These are phyloP conservation scores for Halesus radiatus DNA, from an alignment of 1,140 invertebrate species.

Conservation along the genomic window DNA sequence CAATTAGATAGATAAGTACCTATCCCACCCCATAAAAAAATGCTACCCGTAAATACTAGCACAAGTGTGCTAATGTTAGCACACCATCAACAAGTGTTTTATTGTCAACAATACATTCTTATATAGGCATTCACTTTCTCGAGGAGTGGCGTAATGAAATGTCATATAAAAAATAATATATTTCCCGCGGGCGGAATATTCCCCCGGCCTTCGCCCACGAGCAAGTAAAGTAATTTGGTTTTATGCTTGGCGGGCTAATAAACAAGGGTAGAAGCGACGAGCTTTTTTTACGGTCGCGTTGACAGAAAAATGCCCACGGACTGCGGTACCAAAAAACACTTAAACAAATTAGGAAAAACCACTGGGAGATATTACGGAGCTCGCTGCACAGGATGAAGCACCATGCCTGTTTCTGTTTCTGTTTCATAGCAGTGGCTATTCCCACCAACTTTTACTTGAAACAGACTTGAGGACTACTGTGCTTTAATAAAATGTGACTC, in stretches of 20 bases:
- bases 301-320: slow-evolving; percentile 53
- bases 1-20: no score
- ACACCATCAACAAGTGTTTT: slow-evolving; percentile 22
- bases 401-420: no score
- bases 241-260: slow-evolving; percentile 49
- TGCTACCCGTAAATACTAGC: no score
- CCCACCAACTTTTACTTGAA: background rate
- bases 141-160: slow-evolving; percentile 45
- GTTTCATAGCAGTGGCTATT: background rate
- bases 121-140: slow-evolving; percentile 31
- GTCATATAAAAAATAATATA: slow-evolving; percentile 47
- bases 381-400: background rate
- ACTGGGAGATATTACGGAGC: background rate
- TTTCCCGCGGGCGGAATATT: slow-evolving; percentile 4
- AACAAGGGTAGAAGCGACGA: slow-evolving; percentile 44
- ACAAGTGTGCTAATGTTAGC: slow-evolving; percentile 1
- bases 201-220: slow-evolving; percentile 4
- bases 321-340: slow-evolving; percentile 41
- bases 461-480: no score
- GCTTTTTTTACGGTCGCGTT: slow-evolving; percentile 46
- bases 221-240: slow-evolving; percentile 50
- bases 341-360: slow-evolving; percentile 47
- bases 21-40: no score
- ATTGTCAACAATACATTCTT: slow-evolving; percentile 23
- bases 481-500: background rate